Conservation (phyloP, 1,140 invertebrate genomes). For the Halesus radiatus region DNA sequence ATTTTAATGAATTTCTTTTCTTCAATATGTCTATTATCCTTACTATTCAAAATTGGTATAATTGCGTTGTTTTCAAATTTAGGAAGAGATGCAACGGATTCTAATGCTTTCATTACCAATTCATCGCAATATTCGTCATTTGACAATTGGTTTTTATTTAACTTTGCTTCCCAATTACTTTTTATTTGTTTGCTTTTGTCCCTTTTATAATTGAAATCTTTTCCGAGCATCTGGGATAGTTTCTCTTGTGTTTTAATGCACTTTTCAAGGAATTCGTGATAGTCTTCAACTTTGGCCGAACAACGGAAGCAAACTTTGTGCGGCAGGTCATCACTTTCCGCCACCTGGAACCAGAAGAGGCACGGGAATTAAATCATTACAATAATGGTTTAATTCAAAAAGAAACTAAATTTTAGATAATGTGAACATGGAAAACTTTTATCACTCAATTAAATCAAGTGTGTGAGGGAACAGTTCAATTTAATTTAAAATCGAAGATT, state of each 20-base stretch:
- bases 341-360: constrained; percentile 62
- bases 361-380: not conserved
- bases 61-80: not conserved
- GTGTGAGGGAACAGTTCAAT: no score
- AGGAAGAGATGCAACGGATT: constrained; percentile 42
- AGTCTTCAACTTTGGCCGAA: constrained; percentile 68
- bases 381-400: no score
- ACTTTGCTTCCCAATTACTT: constrained; percentile 64
- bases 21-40: no score
- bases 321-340: constrained; percentile 67
- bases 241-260: constrained; percentile 66
- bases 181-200: constrained; percentile 60
- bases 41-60: not conserved
- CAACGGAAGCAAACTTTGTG: constrained; percentile 69
- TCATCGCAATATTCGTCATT: constrained; percentile 69
- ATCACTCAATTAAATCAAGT: no score
- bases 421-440: no score
- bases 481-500: no score
- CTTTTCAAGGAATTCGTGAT: constrained; percentile 67
- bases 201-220: constrained; percentile 56
- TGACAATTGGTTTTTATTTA: constrained; percentile 66
- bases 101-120: constrained; percentile 66
- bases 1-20: no score
- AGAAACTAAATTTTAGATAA: no score
- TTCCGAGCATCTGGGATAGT: constrained; percentile 60